phyloP scores from a whole-genome alignment of 2,888 invertebrate species.

The Scrobipalpa atriplicella region DNA sequence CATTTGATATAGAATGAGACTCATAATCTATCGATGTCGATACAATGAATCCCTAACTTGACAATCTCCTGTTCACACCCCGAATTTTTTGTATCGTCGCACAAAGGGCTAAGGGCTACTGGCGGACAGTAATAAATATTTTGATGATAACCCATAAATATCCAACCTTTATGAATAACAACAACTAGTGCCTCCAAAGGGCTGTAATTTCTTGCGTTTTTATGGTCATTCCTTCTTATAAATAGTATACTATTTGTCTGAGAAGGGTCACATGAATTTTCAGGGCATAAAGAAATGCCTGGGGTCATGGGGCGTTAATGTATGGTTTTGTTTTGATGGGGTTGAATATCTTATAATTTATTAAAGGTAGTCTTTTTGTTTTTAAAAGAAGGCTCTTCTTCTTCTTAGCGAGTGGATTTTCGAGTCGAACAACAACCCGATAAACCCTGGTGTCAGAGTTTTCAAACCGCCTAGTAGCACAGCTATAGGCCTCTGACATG shows the following conservation, averaged over 20 bases:
- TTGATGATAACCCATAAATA: slow-evolving; percentile 82
- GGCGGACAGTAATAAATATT: slow-evolving; percentile 81
- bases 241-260: slow-evolving; percentile 75
- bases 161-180: slow-evolving; percentile 80
- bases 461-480: no score
- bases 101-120: slow-evolving; percentile 76
- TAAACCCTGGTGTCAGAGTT: no score
- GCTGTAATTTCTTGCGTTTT: slow-evolving; percentile 70
- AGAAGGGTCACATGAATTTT: slow-evolving; percentile 60
- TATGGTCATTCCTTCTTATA: slow-evolving; percentile 75
- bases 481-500: no score
- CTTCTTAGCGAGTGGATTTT: no score
- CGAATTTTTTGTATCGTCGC: slow-evolving; percentile 71
- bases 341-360: neutral
- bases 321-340: slow-evolving; percentile 9
- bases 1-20: no score
- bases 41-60: slow-evolving; percentile 44
- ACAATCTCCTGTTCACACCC: slow-evolving; percentile 68
- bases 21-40: neutral
- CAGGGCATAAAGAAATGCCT: slow-evolving; percentile 41
- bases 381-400: neutral
- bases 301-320: slow-evolving; percentile 23
- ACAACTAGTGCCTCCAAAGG: slow-evolving; percentile 70
- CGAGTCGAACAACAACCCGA: no score
- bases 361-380: neutral